These are phyloP conservation scores for Acrocera orbiculus DNA, from an alignment of 2,888 invertebrate genomes.

Conservation along the genomic window DNA sequence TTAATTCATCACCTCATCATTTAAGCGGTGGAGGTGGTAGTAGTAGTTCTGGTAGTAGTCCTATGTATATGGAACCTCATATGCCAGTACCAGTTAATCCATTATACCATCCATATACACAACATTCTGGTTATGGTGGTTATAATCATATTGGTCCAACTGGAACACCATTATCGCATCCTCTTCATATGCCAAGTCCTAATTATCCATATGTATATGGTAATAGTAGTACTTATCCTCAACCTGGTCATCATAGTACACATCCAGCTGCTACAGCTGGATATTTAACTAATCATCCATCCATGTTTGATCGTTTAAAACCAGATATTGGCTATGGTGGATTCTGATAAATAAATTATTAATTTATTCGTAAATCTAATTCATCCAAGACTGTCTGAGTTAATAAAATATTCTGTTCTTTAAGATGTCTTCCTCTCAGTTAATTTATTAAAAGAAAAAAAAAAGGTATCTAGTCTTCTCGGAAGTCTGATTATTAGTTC, in stretches of 20 bases:
- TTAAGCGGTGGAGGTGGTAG: slow-evolving; percentile 1
- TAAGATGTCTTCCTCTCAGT: no score
- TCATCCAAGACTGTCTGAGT: no score
- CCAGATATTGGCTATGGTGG: slow-evolving; percentile 36
- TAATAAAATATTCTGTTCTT: no score
- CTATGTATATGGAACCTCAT: slow-evolving; percentile 33
- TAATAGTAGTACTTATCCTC: slow-evolving; percentile 12
- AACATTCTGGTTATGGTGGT: slow-evolving; percentile 17
- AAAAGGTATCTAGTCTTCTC: no score
- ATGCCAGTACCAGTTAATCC: slow-evolving; percentile 33
- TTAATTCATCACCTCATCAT: slow-evolving; percentile 23
- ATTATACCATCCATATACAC: slow-evolving; percentile 30
- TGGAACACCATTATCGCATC: no score
- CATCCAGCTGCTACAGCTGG: slow-evolving; percentile 10
- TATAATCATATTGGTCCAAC: slow-evolving; percentile 26
- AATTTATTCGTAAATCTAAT: background rate
- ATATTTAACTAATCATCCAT: slow-evolving; percentile 28
- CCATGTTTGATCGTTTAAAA: slow-evolving; percentile 34
- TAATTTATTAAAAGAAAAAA: no score
- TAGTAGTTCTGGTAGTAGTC: slow-evolving; percentile 17
- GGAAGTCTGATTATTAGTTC: no score
- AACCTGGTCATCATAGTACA: slow-evolving; percentile 3
- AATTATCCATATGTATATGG: slow-evolving; percentile 43
- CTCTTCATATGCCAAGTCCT: slow-evolving; percentile 50
- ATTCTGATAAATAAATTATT: slow-evolving; percentile 26